A percentile compares a stretch with the other conserved stretches of the same genome.
Evolutionary conservation across 2,888 invertebrate species (phyloP).

Genomic region (Trissoscelio sp.): DNA sequence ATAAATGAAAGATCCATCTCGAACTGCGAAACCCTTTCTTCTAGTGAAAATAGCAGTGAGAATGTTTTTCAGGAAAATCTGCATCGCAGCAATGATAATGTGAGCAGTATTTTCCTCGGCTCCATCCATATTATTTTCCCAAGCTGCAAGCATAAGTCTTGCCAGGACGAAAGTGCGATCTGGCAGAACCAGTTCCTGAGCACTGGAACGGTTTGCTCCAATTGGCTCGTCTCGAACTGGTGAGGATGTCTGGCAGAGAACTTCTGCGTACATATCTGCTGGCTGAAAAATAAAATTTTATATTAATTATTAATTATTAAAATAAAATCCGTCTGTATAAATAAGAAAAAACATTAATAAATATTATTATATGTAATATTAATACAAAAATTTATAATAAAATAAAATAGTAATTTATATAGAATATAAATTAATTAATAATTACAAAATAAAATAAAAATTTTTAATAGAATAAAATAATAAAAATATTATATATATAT

Average conservation of each 20-base stretch:
- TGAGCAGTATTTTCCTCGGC: conserved; percentile 93
- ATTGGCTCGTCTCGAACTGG: conserved; percentile 82
- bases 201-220: conserved; percentile 86
- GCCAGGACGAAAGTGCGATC: conserved; percentile 93
- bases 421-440: no score
- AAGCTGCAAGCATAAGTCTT: conserved; percentile 92
- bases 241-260: conserved; percentile 80
- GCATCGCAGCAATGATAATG: conserved; percentile 91
- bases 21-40: conserved; percentile 91
- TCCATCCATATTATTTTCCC: conserved; percentile 94
- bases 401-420: no score
- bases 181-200: conserved; percentile 91
- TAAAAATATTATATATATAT: no score
- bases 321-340: no score
- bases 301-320: not conserved
- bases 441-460: no score
- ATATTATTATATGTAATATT: no score
- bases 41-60: conserved; percentile 91
- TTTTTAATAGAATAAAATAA: no score
- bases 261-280: conserved; percentile 82
- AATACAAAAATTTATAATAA: no score
- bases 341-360: no score
- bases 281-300: conserved; percentile 74
- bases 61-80: conserved; percentile 92
- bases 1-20: conserved; percentile 90